Evolutionary conservation across 2,113 vertebrate species (phyloP).

Genomic region (Boulengeromyrus knoepffleri): DNA sequence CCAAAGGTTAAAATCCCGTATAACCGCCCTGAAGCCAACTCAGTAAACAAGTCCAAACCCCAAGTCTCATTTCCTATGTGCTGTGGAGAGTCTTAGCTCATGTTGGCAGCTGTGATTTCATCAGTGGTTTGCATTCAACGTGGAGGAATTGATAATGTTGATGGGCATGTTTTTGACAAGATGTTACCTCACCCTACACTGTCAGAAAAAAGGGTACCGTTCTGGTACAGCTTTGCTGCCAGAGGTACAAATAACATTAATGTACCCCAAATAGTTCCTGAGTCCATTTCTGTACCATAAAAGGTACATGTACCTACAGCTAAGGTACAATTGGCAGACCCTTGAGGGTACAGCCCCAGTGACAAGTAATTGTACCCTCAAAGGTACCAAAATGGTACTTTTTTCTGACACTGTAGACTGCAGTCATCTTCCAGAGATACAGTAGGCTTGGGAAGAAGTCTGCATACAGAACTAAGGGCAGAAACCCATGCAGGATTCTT

Average conservation of each 20-base stretch:
- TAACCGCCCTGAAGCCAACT: background rate
- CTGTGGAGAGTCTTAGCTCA: background rate
- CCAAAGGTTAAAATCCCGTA: background rate
- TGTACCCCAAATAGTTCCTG: background rate
- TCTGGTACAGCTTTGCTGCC: background rate
- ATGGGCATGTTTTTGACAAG: background rate
- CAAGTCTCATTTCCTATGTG: background rate
- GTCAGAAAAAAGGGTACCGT: background rate
- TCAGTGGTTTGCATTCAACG: background rate
- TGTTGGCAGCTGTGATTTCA: background rate
- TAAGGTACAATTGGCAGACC: background rate
- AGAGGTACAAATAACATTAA: background rate
- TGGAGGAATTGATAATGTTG: background rate
- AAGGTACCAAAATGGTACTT: background rate
- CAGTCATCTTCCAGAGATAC: background rate
- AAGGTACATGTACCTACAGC: background rate
- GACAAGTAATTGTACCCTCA: background rate
- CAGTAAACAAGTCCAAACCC: background rate
- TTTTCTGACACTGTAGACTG: background rate
- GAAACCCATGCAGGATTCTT: background rate
- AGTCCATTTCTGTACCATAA: background rate
- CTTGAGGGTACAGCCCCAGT: background rate
- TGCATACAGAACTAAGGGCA: background rate
- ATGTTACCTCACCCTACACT: background rate
- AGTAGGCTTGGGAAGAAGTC: background rate